Conservation (phyloP, 2,113 vertebrate genomes). For the Noctilio leporinus region DNA sequence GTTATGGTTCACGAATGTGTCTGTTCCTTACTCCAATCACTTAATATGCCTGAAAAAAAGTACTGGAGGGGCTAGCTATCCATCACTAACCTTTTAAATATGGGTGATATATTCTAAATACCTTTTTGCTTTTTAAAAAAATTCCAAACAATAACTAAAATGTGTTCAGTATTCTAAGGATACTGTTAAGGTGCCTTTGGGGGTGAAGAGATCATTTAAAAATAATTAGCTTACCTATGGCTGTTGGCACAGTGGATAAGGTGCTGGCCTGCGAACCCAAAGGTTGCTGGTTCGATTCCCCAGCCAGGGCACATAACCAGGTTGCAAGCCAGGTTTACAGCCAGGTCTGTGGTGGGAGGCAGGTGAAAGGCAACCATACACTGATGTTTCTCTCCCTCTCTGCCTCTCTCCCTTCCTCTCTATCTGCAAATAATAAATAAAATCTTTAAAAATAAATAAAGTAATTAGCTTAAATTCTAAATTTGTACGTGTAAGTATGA, state of each 20-base stretch:
- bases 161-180: neutral
- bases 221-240: neutral
- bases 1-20: neutral
- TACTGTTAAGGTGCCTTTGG: neutral
- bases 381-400: too few species aligned
- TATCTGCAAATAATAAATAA: too few species aligned
- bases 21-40: conserved; percentile 12
- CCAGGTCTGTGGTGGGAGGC: too few species aligned
- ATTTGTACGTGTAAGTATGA: neutral
- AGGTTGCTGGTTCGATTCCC: too few species aligned
- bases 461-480: conserved; percentile 39
- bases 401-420: too few species aligned
- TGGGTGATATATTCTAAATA: neutral
- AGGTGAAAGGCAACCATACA: too few species aligned
- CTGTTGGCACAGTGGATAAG: too few species aligned
- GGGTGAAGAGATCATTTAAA: conserved; percentile 15
- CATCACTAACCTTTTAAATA: neutral
- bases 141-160: conserved; percentile 1
- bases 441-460: too few species aligned
- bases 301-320: too few species aligned
- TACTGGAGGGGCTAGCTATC: neutral
- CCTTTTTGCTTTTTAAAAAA: neutral
- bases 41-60: conserved; percentile 30
- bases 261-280: too few species aligned
- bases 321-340: too few species aligned